Evolutionary conservation across 2,113 vertebrate species (phyloP).

Genomic region (Pterocles orientalis): DNA sequence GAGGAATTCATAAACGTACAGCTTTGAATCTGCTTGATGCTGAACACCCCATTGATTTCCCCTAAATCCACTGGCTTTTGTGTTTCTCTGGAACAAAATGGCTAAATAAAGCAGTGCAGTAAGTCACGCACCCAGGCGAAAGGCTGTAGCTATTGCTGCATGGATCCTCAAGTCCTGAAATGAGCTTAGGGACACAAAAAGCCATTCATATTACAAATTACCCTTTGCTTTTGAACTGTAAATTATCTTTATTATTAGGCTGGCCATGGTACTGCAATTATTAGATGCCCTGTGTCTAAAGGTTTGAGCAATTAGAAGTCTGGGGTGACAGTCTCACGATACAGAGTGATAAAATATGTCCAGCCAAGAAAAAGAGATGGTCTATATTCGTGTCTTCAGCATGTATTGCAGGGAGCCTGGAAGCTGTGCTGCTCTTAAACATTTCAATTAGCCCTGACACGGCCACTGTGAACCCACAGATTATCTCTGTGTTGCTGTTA

Average conservation of each 20-base stretch:
- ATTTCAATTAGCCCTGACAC: constrained; percentile 71
- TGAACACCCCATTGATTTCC: constrained; percentile 29
- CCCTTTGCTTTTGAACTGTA: constrained; percentile 75
- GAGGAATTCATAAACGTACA: background rate
- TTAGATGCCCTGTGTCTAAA: constrained; percentile 76
- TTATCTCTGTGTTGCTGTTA: constrained; percentile 62
- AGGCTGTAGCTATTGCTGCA: constrained; percentile 9
- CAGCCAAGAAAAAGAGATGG: constrained; percentile 72
- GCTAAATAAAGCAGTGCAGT: constrained; percentile 15
- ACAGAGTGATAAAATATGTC: constrained; percentile 74
- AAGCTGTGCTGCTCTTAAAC: constrained; percentile 63
- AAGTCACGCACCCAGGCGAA: background rate
- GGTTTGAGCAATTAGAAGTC: constrained; percentile 77
- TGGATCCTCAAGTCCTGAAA: constrained; percentile 37
- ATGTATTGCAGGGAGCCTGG: constrained; percentile 56
- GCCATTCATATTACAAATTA: constrained; percentile 70
- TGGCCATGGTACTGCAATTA: constrained; percentile 75
- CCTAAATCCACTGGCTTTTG: background rate
- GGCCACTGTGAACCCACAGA: constrained; percentile 64
- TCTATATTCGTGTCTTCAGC: constrained; percentile 60
- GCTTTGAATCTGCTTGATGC: background rate
- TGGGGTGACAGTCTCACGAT: constrained; percentile 63
- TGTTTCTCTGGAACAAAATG: constrained; percentile 11
- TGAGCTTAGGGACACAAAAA: constrained; percentile 62
- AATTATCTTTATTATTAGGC: constrained; percentile 79